These are phyloP conservation scores for Riparia riparia DNA, from an alignment of 2,113 vertebrate genomes.

Conservation along the genomic window DNA sequence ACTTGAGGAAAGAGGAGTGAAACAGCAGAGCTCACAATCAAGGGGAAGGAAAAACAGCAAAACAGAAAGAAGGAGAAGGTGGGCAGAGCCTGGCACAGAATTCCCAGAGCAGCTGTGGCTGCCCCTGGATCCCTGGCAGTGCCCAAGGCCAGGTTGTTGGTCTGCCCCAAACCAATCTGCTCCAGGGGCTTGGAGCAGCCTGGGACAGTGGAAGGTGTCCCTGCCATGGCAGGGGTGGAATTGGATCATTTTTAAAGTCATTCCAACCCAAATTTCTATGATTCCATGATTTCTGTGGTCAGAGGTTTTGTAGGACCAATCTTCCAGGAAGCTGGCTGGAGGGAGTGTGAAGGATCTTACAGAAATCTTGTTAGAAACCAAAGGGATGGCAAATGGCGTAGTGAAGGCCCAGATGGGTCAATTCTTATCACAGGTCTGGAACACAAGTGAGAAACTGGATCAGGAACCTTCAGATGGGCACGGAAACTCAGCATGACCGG, in stretches of 20 bases:
- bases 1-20: too few relatives aligned
- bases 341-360: background rate
- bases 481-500: background rate
- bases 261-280: background rate
- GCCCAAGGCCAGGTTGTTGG: background rate
- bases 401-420: background rate
- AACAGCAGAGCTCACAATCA: background rate
- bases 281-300: background rate
- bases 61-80: background rate
- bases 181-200: background rate
- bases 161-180: too few relatives aligned
- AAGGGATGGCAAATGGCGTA: background rate
- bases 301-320: background rate
- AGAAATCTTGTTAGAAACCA: background rate
- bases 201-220: background rate
- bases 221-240: background rate
- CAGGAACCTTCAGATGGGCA: background rate
- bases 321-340: fast-evolving
- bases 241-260: fast-evolving
- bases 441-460: background rate
- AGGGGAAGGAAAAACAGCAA: background rate
- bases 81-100: fast-evolving
- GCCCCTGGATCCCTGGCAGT: background rate
- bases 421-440: background rate
- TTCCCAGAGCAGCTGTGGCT: background rate